Conservation (phyloP, 2,797 vertebrate species). For the Pseudomugil tenellus region DNA sequence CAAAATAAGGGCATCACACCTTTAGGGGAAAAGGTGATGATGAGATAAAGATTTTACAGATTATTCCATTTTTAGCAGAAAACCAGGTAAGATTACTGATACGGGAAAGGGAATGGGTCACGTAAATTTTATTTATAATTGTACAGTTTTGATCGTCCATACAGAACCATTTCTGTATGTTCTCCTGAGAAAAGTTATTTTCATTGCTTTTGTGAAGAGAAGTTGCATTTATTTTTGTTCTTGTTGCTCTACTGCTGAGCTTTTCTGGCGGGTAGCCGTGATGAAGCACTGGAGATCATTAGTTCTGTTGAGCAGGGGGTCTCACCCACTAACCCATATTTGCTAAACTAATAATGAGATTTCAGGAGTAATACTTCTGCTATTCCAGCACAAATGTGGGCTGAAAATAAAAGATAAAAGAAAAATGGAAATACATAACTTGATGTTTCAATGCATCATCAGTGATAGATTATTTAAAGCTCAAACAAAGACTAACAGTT, state of each 20-base stretch:
- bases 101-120: neutral
- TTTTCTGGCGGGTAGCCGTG: neutral
- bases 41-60: neutral
- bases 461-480: neutral
- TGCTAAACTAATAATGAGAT: neutral
- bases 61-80: no score
- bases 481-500: neutral
- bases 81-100: neutral
- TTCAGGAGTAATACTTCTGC: neutral
- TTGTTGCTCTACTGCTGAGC: neutral
- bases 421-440: neutral
- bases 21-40: neutral
- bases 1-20: neutral
- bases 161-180: neutral
- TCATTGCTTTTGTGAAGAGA: neutral
- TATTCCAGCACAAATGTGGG: neutral
- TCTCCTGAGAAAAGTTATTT: no score
- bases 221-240: neutral
- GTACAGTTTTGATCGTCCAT: neutral
- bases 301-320: neutral
- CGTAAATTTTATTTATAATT: neutral
- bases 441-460: neutral
- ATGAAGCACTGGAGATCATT: neutral
- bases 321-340: neutral
- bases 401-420: neutral